Evolutionary conservation across 2,888 invertebrate species (phyloP).

Genomic region (Ophion slaviceki): DNA sequence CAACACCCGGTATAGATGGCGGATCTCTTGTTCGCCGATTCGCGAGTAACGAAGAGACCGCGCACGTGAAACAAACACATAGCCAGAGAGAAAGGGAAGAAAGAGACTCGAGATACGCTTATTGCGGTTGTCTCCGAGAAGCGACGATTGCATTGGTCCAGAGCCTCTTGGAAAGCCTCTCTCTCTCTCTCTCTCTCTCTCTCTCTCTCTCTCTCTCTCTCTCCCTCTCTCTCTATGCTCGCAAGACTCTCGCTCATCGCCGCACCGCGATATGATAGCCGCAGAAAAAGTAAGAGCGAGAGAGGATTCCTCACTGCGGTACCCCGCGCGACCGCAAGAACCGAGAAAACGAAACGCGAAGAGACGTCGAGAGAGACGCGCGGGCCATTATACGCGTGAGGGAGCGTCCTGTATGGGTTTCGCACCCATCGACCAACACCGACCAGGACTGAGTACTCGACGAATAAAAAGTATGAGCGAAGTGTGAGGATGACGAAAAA

Average conservation of each 20-base stretch:
- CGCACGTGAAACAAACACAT: constrained; percentile 31
- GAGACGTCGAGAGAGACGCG: constrained; percentile 33
- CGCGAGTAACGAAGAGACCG: constrained; percentile 12
- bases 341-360: constrained; percentile 65
- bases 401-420: constrained; percentile 12
- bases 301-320: constrained; percentile 31
- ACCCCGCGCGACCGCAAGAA: constrained; percentile 64
- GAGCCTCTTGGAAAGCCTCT: constrained; percentile 65
- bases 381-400: constrained; percentile 57
- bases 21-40: constrained; percentile 2
- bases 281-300: constrained; percentile 45
- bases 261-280: constrained; percentile 11
- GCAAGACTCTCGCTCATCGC: constrained; percentile 18
- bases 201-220: constrained; percentile 5
- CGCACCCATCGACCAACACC: constrained; percentile 40
- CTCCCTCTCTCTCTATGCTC: neutral
- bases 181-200: constrained; percentile 27
- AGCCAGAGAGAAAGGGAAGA: constrained; percentile 19
- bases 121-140: constrained; percentile 75
- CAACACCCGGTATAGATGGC: constrained; percentile 43
- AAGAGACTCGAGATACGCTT: constrained; percentile 50
- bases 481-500: constrained; percentile 15
- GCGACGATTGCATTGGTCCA: constrained; percentile 74
- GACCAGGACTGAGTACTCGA: constrained; percentile 2
- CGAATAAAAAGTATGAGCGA: neutral